Evolutionary conservation across 1,140 invertebrate species (phyloP).

Genomic region (Musca vetustissima): DNA sequence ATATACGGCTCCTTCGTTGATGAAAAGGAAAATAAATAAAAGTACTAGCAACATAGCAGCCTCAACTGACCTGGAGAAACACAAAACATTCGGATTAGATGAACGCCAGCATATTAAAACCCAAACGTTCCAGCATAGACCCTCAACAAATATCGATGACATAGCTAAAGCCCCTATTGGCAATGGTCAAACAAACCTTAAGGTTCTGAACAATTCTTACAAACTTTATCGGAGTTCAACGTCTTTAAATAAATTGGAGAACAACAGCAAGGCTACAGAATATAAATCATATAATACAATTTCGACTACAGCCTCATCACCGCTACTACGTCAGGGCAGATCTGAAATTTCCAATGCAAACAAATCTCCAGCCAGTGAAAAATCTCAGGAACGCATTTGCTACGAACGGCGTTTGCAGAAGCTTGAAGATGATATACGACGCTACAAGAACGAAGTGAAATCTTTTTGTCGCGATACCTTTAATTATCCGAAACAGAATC

Average conservation of each 20-base stretch:
- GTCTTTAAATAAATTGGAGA: not conserved
- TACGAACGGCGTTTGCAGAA: constrained; percentile 30
- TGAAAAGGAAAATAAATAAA: too few relatives aligned
- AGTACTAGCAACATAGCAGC: too few relatives aligned
- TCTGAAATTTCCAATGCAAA: constrained; percentile 8
- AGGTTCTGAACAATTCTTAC: not conserved
- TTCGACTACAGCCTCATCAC: not conserved
- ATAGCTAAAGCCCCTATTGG: too few relatives aligned
- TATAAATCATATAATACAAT: not conserved
- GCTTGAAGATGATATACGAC: constrained; percentile 30
- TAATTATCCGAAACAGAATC: constrained; percentile 8
- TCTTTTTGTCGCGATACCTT: constrained; percentile 28
- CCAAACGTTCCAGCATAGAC: too few relatives aligned
- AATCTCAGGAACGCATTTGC: constrained; percentile 25
- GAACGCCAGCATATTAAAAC: too few relatives aligned
- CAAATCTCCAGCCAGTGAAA: not conserved
- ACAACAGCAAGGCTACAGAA: not conserved
- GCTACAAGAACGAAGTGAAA: constrained; percentile 31
- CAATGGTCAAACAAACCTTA: not conserved
- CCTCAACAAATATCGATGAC: too few relatives aligned
- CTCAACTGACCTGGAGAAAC: too few relatives aligned
- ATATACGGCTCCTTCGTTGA: too few relatives aligned
- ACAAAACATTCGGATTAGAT: too few relatives aligned
- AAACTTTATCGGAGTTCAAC: not conserved
- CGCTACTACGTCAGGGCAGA: constrained; percentile 7